phyloP scores from a whole-genome alignment of 2,888 invertebrate genomes.

The Uloborus plumipes region DNA sequence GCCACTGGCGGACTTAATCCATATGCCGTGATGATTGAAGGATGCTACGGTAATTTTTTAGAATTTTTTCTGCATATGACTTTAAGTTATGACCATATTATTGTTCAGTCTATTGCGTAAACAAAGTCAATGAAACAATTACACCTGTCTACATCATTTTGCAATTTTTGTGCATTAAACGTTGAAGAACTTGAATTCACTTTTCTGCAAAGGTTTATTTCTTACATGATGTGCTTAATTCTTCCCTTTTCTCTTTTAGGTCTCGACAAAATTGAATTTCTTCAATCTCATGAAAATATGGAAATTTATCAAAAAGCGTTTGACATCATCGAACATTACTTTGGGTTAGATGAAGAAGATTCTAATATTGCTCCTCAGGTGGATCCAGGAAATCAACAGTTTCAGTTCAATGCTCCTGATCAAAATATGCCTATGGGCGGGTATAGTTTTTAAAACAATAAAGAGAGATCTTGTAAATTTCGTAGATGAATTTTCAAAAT shows the following conservation, averaged over 20 bases:
- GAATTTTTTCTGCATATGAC: not conserved
- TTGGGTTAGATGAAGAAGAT: conserved; percentile 83
- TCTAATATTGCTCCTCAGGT: conserved; percentile 79
- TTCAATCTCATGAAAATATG: conserved; percentile 96
- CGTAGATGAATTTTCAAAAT: conserved; percentile 34
- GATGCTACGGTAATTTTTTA: conserved; percentile 85
- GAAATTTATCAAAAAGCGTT: conserved; percentile 98
- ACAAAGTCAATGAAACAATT: no score
- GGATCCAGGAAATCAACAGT: conserved; percentile 79
- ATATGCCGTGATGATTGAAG: conserved; percentile 91
- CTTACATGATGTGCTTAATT: no score
- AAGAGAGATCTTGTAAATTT: conserved; percentile 14
- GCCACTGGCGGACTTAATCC: conserved; percentile 83
- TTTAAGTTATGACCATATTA: not conserved
- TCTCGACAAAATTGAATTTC: conserved; percentile 96
- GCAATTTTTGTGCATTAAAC: no score
- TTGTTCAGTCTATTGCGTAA: no score
- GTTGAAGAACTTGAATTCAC: no score
- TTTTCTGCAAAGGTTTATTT: no score
- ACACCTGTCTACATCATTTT: no score
- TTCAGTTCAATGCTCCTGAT: conserved; percentile 72
- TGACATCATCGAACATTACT: conserved; percentile 96
- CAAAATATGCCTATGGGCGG: conserved; percentile 64
- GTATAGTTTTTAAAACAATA: conserved; percentile 52
- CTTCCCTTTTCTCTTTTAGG: conserved; percentile 76